Evolutionary conservation across 2,797 vertebrate species (phyloP), one percentile per base, ranked within the genome.

Genomic region (Antrozous pallidus): DNA sequence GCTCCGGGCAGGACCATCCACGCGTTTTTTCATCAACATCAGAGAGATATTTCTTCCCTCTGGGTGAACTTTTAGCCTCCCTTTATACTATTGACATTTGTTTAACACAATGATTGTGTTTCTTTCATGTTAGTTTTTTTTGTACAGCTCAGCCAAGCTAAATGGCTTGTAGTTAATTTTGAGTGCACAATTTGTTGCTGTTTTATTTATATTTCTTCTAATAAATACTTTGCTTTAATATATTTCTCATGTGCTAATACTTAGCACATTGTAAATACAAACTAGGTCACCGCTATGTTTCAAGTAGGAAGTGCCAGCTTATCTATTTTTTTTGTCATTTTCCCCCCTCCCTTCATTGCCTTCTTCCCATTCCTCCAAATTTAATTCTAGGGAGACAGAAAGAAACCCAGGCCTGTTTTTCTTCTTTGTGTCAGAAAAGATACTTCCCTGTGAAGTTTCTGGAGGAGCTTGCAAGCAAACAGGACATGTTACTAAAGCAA

Each of bases 51-150:
- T 73, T 94, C 51, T 24, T 67, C 78, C 79, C 49, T 69, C 54
- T 36, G 13, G 1, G 0, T 97, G 93, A 96, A 94, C 95, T 95
- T 96, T 87, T 91, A 16, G 81, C 91, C 95, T 95, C 93, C 88
- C 96, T 94, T 92, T 95, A 33, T 74, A 2, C 18, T 7, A 22
- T 88, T 38, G 89, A 69, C 88, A 73, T 95, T 91, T 45, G 94
- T 88, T 94, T 63, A 74, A 90, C 67, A 56, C 85, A 36, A 86
- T 9, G 83, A 49, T 28, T 49, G 26, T 1, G 28, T n/a, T n/a
- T 89, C 36, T 94, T 95, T 87, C 93, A 74, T 54, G 71, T n/a
- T 17, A 11, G 83, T 96, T 94, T 51, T 61, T 87, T 90, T 73
- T 12, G 92, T 14, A 11, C 14, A 10, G n/a, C 74, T 8, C 42